phyloP scores from a whole-genome alignment of 2,888 invertebrate species.

The Phragmatobia fuliginosa region DNA sequence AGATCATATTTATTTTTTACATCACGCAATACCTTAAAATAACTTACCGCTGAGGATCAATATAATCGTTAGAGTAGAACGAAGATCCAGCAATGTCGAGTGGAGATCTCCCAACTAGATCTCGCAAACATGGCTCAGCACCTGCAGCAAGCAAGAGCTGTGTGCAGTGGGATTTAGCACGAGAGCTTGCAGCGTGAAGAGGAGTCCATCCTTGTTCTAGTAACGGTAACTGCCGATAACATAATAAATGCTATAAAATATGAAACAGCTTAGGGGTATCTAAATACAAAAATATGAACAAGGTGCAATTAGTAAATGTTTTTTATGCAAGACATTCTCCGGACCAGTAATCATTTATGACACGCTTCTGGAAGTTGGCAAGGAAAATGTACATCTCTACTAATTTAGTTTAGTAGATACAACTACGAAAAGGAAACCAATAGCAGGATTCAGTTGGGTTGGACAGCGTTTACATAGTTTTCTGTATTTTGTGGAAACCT shows the following conservation, averaged over 20 bases:
- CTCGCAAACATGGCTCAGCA: slow-evolving; percentile 36
- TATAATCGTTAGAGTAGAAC: slow-evolving; percentile 36
- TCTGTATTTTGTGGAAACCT: too few relatives aligned
- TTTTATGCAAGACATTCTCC: too few relatives aligned
- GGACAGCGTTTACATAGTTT: too few relatives aligned
- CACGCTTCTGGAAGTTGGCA: too few relatives aligned
- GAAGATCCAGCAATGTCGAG: slow-evolving; percentile 53
- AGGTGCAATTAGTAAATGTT: too few relatives aligned
- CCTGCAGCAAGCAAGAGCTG: slow-evolving; percentile 34
- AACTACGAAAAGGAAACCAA: too few relatives aligned
- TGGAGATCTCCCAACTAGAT: slow-evolving; percentile 41
- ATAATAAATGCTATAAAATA: neutral
- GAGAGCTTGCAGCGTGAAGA: slow-evolving; percentile 29
- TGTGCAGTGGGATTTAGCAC: slow-evolving; percentile 19
- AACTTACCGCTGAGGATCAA: slow-evolving; percentile 39
- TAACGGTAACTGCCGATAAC: slow-evolving; percentile 19
- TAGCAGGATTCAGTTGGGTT: too few relatives aligned
- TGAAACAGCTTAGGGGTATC: neutral
- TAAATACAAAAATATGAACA: too few relatives aligned
- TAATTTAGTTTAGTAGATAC: too few relatives aligned
- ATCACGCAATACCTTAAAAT: neutral
- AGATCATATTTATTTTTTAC: neutral
- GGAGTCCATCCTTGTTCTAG: slow-evolving; percentile 32
- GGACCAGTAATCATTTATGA: too few relatives aligned
- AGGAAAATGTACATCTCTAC: too few relatives aligned